Evolutionary conservation across 53 echinoderm and acorn worm species (phyloP).

Genomic region (Astropecten irregularis): DNA sequence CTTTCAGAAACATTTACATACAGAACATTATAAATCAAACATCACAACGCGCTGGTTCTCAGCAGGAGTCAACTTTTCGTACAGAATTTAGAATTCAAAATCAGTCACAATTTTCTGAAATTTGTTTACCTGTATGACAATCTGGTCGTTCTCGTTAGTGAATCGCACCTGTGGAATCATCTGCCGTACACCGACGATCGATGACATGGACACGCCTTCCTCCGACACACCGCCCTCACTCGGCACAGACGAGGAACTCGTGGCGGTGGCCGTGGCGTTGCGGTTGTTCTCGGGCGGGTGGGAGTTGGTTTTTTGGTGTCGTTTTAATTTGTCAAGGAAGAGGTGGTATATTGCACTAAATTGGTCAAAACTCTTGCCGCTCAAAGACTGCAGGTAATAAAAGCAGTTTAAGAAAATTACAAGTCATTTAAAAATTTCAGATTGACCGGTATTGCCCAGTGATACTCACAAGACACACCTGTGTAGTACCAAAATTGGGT

Average conservation of each 20-base stretch:
- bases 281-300: constrained; percentile 28
- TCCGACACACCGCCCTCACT: constrained; percentile 5
- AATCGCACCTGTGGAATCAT: constrained; percentile 90
- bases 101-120: too few species aligned
- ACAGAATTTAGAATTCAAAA: too few species aligned
- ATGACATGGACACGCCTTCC: neutral
- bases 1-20: too few species aligned
- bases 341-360: constrained; percentile 99
- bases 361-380: constrained; percentile 87
- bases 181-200: constrained; percentile 27
- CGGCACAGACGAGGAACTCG: neutral
- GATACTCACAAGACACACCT: too few species aligned
- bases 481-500: too few species aligned
- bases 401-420: neutral
- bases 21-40: too few species aligned
- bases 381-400: constrained; percentile 73
- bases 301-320: constrained; percentile 62
- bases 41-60: too few species aligned
- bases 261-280: neutral
- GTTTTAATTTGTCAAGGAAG: constrained; percentile 83
- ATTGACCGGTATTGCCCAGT: neutral
- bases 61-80: too few species aligned
- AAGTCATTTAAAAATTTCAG: neutral
- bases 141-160: constrained; percentile 83
- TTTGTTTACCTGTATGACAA: constrained; percentile 85